Evolutionary conservation across 2,113 vertebrate genomes (phyloP).

Genomic region (Proterorhinus semilunaris): DNA sequence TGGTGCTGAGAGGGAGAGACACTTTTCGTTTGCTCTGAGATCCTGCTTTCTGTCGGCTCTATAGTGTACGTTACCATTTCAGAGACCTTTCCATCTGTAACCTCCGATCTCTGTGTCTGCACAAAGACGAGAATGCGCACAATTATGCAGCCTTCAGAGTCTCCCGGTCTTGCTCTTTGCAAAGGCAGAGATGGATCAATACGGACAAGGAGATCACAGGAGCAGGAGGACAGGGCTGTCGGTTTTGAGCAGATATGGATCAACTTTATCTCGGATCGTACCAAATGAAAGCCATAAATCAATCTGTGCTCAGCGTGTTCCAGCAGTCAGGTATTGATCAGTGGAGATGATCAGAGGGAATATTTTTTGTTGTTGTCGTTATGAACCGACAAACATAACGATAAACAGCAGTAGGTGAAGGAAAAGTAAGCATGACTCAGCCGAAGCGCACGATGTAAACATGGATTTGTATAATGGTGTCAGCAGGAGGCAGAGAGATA

Average conservation of each 20-base stretch:
- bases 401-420: constrained; percentile 4
- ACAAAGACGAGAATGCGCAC: constrained; percentile 20
- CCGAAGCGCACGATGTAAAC: constrained; percentile 22
- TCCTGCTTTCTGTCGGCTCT: constrained; percentile 33
- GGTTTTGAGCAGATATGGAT: constrained; percentile 58
- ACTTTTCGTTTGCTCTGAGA: constrained; percentile 41
- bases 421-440: constrained; percentile 23
- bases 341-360: constrained; percentile 41
- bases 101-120: constrained; percentile 18
- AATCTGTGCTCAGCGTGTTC: constrained; percentile 39
- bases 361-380: background rate
- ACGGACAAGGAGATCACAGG: constrained; percentile 50
- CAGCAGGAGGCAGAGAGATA: constrained; percentile 1
- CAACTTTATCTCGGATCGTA: constrained; percentile 57
- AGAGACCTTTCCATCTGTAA: constrained; percentile 28
- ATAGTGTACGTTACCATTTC: constrained; percentile 38
- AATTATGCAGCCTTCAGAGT: constrained; percentile 42
- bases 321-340: constrained; percentile 43
- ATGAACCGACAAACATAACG: background rate
- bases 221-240: constrained; percentile 35
- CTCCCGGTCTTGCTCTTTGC: constrained; percentile 32
- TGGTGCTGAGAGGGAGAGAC: constrained; percentile 43
- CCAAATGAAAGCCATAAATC: constrained; percentile 57
- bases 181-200: constrained; percentile 54
- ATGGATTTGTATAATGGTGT: constrained; percentile 21